phyloP scores from a whole-genome alignment of 2,888 invertebrate species.

The Philaethria dido region DNA sequence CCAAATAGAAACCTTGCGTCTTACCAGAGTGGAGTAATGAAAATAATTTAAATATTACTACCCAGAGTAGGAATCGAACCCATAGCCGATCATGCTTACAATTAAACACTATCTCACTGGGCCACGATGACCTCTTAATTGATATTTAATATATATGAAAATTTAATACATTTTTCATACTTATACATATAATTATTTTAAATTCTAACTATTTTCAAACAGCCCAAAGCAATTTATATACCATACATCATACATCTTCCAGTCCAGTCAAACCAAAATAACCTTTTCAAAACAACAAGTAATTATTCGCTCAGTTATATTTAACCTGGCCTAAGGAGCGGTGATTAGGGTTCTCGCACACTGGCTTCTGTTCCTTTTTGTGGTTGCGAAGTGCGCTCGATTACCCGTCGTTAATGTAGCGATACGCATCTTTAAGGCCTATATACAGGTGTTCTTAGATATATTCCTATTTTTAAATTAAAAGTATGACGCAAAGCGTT shows the following conservation, averaged over 20 bases:
- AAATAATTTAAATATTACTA: no score
- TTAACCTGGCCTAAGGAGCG: slow-evolving; percentile 63
- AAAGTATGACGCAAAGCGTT: no score
- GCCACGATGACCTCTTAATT: no score
- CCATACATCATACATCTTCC: slow-evolving; percentile 22
- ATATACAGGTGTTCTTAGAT: slow-evolving; percentile 57
- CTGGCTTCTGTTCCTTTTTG: slow-evolving; percentile 81
- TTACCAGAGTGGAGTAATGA: no score
- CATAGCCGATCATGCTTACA: no score
- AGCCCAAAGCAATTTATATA: slow-evolving; percentile 20
- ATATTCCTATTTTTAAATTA: not conserved
- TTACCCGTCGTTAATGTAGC: slow-evolving; percentile 72
- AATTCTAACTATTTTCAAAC: slow-evolving; percentile 1
- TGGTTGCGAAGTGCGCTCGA: slow-evolving; percentile 61
- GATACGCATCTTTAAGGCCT: slow-evolving; percentile 65
- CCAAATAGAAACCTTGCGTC: no score
- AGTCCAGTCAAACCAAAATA: slow-evolving; percentile 9
- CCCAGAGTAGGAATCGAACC: no score
- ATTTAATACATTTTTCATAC: no score
- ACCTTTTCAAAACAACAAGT: slow-evolving; percentile 59
- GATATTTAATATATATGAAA: no score
- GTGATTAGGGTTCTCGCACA: slow-evolving; percentile 70
- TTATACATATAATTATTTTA: no score
- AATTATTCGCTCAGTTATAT: slow-evolving; percentile 62
- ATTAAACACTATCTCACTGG: no score